Evolutionary conservation across 1,140 invertebrate species (phyloP).

Genomic region (Mizuhopecten yessoensis): DNA sequence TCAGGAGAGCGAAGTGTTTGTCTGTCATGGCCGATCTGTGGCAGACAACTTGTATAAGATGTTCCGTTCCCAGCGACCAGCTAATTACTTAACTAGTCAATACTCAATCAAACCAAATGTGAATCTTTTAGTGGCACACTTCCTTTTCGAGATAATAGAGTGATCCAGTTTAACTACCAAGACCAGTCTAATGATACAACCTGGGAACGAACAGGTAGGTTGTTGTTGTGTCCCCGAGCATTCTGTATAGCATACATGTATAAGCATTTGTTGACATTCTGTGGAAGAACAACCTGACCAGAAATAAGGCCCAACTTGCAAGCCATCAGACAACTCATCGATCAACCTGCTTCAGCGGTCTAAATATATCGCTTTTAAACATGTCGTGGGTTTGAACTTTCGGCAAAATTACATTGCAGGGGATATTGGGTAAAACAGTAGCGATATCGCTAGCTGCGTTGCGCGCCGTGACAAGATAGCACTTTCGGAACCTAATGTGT

Average conservation of each 20-base stretch:
- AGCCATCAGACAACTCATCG: slow-evolving; percentile 3
- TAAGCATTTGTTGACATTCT: slow-evolving; percentile 39
- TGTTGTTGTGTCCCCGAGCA: slow-evolving; percentile 1
- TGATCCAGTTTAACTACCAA: background rate
- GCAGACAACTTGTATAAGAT: background rate
- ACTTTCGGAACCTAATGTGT: background rate
- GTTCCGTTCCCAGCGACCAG: slow-evolving; percentile 8
- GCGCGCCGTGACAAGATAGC: background rate
- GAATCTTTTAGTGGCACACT: background rate
- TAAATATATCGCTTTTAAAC: slow-evolving; percentile 28
- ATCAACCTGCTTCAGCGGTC: background rate
- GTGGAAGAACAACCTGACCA: background rate
- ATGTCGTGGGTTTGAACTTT: slow-evolving; percentile 28
- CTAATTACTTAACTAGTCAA: slow-evolving; percentile 29
- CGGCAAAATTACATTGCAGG: background rate
- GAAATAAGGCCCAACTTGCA: background rate
- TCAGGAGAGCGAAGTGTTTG: background rate
- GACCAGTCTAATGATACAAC: background rate
- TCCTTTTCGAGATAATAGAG: background rate
- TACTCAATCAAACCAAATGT: background rate
- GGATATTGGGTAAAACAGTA: background rate
- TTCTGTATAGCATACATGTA: slow-evolving; percentile 1
- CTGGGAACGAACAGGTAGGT: background rate
- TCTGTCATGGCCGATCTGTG: background rate
- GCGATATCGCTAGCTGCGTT: background rate